Evolutionary conservation across 2,888 invertebrate genomes (phyloP).

Genomic region (Anthoptus insignis): DNA sequence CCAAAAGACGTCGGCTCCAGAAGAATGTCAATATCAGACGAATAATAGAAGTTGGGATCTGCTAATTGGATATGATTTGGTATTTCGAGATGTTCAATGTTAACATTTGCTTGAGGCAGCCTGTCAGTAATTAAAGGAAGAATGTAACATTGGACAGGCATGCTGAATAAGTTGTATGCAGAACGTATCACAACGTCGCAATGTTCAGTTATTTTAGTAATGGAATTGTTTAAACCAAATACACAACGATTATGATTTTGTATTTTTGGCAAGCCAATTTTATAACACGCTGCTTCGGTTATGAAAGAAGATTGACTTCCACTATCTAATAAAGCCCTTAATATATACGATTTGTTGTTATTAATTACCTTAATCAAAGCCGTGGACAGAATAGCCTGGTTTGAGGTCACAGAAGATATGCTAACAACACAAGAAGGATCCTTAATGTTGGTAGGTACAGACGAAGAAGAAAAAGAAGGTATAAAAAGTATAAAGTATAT

Average conservation of each 20-base stretch:
- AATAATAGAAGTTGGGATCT: conserved; percentile 36
- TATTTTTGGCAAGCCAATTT: background rate
- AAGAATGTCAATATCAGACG: conserved; percentile 35
- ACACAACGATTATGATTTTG: conserved; percentile 17
- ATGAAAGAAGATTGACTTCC: conserved; percentile 10
- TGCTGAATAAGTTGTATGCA: conserved; percentile 1
- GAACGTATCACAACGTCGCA: conserved; percentile 31
- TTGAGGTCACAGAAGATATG: conserved; percentile 22
- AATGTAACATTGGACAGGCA: conserved; percentile 27
- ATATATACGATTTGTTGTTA: conserved; percentile 18
- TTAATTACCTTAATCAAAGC: conserved; percentile 32
- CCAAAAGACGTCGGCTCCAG: conserved; percentile 44
- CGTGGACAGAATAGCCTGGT: conserved; percentile 32
- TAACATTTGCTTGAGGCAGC: conserved; percentile 34
- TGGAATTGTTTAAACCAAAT: conserved; percentile 30
- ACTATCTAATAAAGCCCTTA: conserved; percentile 32
- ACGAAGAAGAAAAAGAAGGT: background rate
- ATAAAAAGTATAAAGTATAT: too few species aligned
- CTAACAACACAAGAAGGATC: conserved; percentile 4
- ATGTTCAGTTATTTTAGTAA: conserved; percentile 18
- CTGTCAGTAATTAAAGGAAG: conserved; percentile 41
- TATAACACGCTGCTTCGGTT: background rate
- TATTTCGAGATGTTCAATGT: conserved; percentile 25
- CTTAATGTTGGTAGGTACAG: background rate
- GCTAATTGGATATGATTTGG: conserved; percentile 33